Evolutionary conservation across 2,113 vertebrate genomes (phyloP).

Genomic region (Podarcis cretensis): DNA sequence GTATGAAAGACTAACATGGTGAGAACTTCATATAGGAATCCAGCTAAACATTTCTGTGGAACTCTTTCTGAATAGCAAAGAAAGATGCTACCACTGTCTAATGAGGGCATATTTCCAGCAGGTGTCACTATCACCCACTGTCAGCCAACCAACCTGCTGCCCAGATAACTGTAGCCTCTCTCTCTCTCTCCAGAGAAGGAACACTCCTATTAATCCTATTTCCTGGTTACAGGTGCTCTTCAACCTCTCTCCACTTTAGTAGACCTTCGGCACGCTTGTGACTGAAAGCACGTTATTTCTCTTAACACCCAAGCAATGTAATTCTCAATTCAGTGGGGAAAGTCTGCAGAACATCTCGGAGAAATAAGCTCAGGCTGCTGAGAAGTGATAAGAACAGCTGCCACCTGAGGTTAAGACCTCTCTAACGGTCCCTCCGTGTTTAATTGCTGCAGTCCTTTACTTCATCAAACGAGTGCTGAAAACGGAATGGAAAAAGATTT

Average conservation of each 20-base stretch:
- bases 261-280: background rate
- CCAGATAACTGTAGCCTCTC: background rate
- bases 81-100: background rate
- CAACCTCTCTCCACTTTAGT: background rate
- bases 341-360: background rate
- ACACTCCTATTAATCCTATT: background rate
- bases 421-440: too few relatives aligned
- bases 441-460: background rate
- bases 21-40: too few relatives aligned
- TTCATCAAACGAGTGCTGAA: background rate
- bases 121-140: slow-evolving; percentile 16
- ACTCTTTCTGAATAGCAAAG: background rate
- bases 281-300: background rate
- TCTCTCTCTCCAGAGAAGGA: background rate
- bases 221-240: background rate
- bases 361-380: background rate
- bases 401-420: background rate
- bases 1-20: too few relatives aligned
- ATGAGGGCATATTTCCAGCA: slow-evolving; percentile 21
- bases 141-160: background rate
- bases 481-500: background rate
- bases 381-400: background rate
- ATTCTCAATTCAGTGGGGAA: background rate
- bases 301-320: background rate
- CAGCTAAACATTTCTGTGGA: too few relatives aligned